These are phyloP conservation scores for Phrynosoma blainvillii DNA, from an alignment of 2,113 vertebrate genomes.

Conservation along the genomic window DNA sequence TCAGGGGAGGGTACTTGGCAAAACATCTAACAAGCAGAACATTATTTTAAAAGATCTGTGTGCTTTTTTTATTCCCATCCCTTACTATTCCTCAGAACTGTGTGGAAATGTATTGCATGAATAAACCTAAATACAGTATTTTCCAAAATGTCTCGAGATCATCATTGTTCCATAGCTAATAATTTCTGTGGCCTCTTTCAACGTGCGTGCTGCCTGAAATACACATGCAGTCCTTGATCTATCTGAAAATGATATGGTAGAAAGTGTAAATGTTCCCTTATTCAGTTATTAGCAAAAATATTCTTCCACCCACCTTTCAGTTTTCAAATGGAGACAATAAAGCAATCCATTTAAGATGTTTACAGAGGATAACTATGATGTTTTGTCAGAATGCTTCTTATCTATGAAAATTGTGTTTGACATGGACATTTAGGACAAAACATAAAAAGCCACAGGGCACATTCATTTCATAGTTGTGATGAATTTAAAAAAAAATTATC, in stretches of 20 bases:
- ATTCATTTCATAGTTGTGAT: too few species aligned
- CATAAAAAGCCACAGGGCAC: too few species aligned
- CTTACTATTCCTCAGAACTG: conserved; percentile 11
- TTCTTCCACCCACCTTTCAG: neutral
- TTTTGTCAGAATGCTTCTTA: neutral
- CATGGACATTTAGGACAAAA: too few species aligned
- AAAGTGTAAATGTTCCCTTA: neutral
- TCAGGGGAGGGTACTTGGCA: conserved; percentile 32
- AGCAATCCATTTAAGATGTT: neutral
- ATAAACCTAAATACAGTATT: conserved; percentile 8
- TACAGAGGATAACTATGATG: neutral
- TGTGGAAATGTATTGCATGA: neutral
- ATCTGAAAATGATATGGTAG: neutral
- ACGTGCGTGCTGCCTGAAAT: neutral
- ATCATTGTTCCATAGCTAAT: neutral
- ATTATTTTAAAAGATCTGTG: neutral
- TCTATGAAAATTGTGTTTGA: too few species aligned
- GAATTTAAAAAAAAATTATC: too few species aligned
- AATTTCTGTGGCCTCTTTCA: neutral
- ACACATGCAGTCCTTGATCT: neutral
- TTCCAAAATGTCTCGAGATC: neutral
- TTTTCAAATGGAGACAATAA: too few species aligned
- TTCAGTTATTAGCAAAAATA: neutral
- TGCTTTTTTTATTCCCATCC: conserved; percentile 4
- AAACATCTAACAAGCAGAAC: conserved; percentile 26